Percentiles rank a stretch among this genome's conserved stretches.
phyloP scores from a whole-genome alignment of 2,888 invertebrate genomes.

The Cantharis flavilabris region DNA sequence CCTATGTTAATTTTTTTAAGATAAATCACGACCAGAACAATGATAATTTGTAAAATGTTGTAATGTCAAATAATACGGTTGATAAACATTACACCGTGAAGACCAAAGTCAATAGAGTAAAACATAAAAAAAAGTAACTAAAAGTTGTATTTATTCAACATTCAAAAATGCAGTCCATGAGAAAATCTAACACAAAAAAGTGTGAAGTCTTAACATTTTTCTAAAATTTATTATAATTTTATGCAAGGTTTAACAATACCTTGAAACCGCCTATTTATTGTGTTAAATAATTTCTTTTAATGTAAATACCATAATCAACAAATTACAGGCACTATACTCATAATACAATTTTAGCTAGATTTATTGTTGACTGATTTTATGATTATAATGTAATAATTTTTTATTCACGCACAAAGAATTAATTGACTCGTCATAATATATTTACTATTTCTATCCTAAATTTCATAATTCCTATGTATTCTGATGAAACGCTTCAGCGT shows the following conservation, averaged over 20 bases:
- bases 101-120: background rate
- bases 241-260: background rate
- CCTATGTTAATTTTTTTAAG: background rate
- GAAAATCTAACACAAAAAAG: background rate
- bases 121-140: background rate
- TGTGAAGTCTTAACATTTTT: background rate
- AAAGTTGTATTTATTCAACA: background rate
- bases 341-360: background rate
- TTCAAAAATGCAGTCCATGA: background rate
- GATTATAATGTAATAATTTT: background rate
- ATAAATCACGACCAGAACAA: background rate
- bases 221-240: background rate
- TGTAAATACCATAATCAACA: background rate
- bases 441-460: no score
- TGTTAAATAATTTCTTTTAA: background rate
- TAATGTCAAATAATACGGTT: background rate
- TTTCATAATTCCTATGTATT: no score
- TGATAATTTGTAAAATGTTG: background rate
- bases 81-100: background rate
- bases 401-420: background rate
- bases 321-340: background rate
- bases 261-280: background rate
- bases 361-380: background rate
- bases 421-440: no score
- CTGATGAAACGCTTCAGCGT: no score